A percentile compares a stretch with the other conserved stretches of the same genome.
These are phyloP conservation scores for Pygocentrus nattereri DNA, from an alignment of 2,797 vertebrate genomes.

Conservation along the genomic window DNA sequence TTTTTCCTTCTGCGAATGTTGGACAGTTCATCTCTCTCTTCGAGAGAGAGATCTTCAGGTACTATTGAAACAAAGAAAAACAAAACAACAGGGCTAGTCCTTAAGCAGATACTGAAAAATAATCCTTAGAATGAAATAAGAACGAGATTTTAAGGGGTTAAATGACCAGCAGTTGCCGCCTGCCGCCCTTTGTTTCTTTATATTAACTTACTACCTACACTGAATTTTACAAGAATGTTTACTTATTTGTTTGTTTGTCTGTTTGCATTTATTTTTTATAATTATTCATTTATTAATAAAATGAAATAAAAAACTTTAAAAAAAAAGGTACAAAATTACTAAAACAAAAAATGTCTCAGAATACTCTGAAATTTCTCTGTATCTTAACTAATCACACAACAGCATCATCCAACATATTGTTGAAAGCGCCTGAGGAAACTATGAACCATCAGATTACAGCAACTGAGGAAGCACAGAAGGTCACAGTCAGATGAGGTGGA, in stretches of 20 bases:
- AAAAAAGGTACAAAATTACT: background rate
- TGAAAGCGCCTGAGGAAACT: background rate
- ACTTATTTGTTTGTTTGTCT: too few relatives aligned
- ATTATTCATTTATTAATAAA: background rate
- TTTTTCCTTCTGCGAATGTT: conserved; percentile 96
- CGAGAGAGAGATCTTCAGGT: conserved; percentile 92
- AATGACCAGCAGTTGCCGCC: background rate
- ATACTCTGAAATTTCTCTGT: background rate
- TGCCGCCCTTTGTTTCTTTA: background rate
- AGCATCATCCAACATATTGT: background rate
- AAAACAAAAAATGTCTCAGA: background rate
- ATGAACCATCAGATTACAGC: conserved; percentile 7
- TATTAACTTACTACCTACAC: too few relatives aligned
- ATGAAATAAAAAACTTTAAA: too few relatives aligned
- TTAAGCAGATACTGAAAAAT: background rate
- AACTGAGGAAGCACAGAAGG: conserved; percentile 26
- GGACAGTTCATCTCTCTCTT: conserved; percentile 92
- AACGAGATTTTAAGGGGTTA: background rate
- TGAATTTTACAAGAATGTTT: background rate
- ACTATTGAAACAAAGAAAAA: conserved; percentile 75
- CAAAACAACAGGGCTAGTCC: background rate
- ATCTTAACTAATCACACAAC: background rate
- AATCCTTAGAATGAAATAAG: background rate
- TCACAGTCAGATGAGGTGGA: conserved; percentile 9
- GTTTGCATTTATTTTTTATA: too few relatives aligned